Evolutionary conservation across 2,113 vertebrate species (phyloP), one percentile per base, ranked within the genome.

Genomic region (Notarius lentiginosus): DNA sequence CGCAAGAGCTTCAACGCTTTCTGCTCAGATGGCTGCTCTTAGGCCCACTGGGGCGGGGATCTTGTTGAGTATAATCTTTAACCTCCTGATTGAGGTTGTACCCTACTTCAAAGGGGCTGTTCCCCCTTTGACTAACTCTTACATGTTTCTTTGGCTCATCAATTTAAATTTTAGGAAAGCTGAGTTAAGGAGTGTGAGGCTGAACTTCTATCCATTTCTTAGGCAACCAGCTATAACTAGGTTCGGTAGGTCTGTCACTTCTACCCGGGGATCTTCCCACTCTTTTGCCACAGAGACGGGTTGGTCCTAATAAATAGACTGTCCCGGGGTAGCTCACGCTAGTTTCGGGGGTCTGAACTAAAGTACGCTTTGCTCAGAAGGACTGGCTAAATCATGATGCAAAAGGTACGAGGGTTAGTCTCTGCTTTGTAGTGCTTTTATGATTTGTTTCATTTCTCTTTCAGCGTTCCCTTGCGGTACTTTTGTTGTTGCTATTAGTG

Each of bases 401-500:
- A 92, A 92, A 92, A 92, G 92, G 92, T 93, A 93, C 90, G 70
- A 93, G 90, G 0, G 0, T 4, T 22, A 41, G n/a, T 88, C 90
- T 92, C 83, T 92, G 89, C 90, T 93, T 88, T 91, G 53, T 75
- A 1, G 2, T 34, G 86, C 92, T 92, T 92, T 51, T 15, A 84
- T 63, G 84, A 83, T 3, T 87, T 92, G 1, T 92, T 92, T 92
- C 92, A 92, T 83, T 84, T 90, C 89, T 34, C 2, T 34, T 34
- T 92, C 91, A 92, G 81, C 87, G 12, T 93, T 93, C 90, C 91
- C 92, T 93, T 93, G 87, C 90, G 92, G 92, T 92, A 92, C 92
- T 92, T 27, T 86, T 5, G 81, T 80, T 91, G 56, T 30, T 30
- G 30, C 30, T 85, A 88, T 1, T 0, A 8, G 0, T 22, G 10